A percentile compares a stretch with the other conserved stretches of the same genome.
Evolutionary conservation across 1,140 invertebrate genomes (phyloP).

Genomic region (Hylaeus volcanicus): DNA sequence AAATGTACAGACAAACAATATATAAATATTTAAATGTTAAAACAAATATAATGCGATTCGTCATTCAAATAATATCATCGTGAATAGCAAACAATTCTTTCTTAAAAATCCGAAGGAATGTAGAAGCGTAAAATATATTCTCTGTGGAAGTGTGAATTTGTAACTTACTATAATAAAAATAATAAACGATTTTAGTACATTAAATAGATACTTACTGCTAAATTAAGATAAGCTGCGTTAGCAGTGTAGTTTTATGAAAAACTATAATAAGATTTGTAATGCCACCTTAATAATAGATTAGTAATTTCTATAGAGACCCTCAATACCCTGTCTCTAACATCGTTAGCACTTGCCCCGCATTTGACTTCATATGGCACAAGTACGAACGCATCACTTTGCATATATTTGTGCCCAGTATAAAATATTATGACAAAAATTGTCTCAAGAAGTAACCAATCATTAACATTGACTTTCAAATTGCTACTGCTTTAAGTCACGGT

Average conservation of each 20-base stretch:
- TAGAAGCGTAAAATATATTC: slow-evolving; percentile 33
- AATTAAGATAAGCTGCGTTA: slow-evolving; percentile 35
- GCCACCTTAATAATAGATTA: slow-evolving; percentile 56
- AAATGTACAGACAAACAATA: slow-evolving; percentile 49
- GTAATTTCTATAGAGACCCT: slow-evolving; percentile 55
- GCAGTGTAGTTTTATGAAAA: slow-evolving; percentile 43
- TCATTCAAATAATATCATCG: slow-evolving; percentile 29
- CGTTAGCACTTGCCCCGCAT: slow-evolving; percentile 23
- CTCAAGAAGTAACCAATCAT: slow-evolving; percentile 8
- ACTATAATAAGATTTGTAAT: slow-evolving; percentile 56
- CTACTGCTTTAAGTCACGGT: slow-evolving; percentile 46
- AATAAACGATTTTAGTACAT: slow-evolving; percentile 38
- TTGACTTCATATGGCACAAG: slow-evolving; percentile 60
- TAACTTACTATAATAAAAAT: slow-evolving; percentile 18
- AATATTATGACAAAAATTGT: slow-evolving; percentile 21
- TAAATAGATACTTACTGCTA: slow-evolving; percentile 44
- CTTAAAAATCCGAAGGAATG: slow-evolving; percentile 43
- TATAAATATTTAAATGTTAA: slow-evolving; percentile 53
- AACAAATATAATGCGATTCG: slow-evolving; percentile 40
- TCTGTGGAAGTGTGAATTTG: slow-evolving; percentile 27
- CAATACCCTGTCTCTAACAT: slow-evolving; percentile 51
- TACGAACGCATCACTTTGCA: slow-evolving; percentile 25
- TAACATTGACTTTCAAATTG: slow-evolving; percentile 11
- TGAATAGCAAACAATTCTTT: slow-evolving; percentile 32
- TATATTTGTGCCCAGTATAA: slow-evolving; percentile 48